These are phyloP conservation scores for Alentia gelatinosa DNA, from an alignment of 2,888 invertebrate species.

Conservation along the genomic window DNA sequence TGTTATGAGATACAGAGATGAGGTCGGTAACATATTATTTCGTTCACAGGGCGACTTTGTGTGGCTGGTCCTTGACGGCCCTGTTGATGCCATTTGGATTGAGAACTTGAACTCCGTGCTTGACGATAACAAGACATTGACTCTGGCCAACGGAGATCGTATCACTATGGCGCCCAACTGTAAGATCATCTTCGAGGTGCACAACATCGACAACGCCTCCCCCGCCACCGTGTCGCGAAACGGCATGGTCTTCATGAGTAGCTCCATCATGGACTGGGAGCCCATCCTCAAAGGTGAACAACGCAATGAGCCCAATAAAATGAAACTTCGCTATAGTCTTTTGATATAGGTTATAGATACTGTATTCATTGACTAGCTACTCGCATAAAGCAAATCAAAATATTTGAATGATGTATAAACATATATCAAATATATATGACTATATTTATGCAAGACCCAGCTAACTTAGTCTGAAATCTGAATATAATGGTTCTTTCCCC, in stretches of 20 bases:
- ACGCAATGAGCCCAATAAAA: too few relatives aligned
- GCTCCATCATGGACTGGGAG: constrained; percentile 95
- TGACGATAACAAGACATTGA: constrained; percentile 82
- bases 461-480: too few relatives aligned
- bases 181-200: constrained; percentile 81
- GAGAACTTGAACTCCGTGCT: constrained; percentile 82
- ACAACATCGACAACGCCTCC: constrained; percentile 82
- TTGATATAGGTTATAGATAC: too few relatives aligned
- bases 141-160: constrained; percentile 81
- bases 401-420: too few relatives aligned
- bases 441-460: too few relatives aligned
- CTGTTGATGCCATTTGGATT: constrained; percentile 82
- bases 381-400: too few relatives aligned
- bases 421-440: not conserved
- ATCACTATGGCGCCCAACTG: constrained; percentile 81
- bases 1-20: too few relatives aligned
- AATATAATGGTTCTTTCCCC: too few relatives aligned
- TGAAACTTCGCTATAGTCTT: too few relatives aligned
- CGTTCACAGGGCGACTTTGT: constrained; percentile 78
- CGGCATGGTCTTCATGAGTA: constrained; percentile 91
- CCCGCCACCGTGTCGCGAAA: constrained; percentile 82
- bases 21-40: not conserved
- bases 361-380: too few relatives aligned
- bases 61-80: constrained; percentile 81
- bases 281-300: constrained; percentile 90